Base-by-base conservation (phyloP, 2,888 invertebrate species). In the Julus scandinavius region DNA sequence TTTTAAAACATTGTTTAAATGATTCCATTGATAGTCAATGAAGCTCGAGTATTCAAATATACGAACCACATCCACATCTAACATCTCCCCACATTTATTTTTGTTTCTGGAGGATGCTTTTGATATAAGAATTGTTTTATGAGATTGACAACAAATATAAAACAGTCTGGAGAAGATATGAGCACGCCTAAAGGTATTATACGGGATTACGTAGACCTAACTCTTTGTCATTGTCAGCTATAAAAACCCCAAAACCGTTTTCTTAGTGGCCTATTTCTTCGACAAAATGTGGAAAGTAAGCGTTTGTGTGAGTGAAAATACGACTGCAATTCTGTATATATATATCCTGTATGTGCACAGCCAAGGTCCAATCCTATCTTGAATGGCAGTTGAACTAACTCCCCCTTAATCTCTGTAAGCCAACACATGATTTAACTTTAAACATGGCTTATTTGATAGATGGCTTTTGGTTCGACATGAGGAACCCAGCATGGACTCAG, bases 351-450 rank as follows among this genome's bases (percentile, higher is more conserved):
- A n/a, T 20, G 29, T 29, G 72, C 72, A 9, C 72, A 72, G 72
- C 29, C 72, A 72, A 72, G 9, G 72, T 72, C 72, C 72, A 72
- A 72, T 72, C 72, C 72, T 72, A 72, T 72, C 72, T 72, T 72
- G 72, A 72, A 72, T 72, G 72, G 72, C 72, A 72, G 72, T 72
- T 72, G 72, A 72, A 72, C 72, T 72, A 72, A 72, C 72, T 72
- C 72, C 72, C 72, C 72, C 72, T 72, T 72, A 72, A 72, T 72
- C 72, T 72, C 72, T 29, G 7, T 72, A 72, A 72, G 72, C 72
- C 72, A 72, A 72, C 72, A 72, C 72, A 72, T 72, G 72, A 72
- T 72, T 72, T 72, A 72, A 72, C 72, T 72, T 72, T 72, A 72
- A 72, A 72, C 72, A 72, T 72, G 72, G 72, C 72, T 72, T 72